phyloP scores from a whole-genome alignment of 2,113 vertebrate genomes.

The Craseonycteris thonglongyai region DNA sequence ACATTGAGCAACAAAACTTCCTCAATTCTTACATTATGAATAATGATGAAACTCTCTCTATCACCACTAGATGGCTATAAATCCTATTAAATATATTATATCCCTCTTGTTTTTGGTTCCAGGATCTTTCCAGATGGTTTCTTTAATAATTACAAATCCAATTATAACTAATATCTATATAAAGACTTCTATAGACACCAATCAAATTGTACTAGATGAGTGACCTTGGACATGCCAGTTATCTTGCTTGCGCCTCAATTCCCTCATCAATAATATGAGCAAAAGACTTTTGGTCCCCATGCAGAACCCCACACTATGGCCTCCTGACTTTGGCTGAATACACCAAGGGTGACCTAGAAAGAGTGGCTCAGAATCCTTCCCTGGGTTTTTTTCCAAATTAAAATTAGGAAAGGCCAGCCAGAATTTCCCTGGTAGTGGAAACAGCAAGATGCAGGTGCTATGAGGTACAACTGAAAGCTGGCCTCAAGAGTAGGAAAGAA shows the following conservation, averaged over 20 bases:
- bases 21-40: not conserved
- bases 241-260: not conserved
- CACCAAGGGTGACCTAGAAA: not conserved
- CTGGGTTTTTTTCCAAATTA: not conserved
- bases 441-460: not conserved
- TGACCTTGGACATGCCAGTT: not conserved
- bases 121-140: not conserved
- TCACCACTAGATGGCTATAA: conserved; percentile 29
- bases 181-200: not conserved
- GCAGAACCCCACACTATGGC: not conserved
- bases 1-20: not conserved
- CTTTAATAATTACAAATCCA: not conserved
- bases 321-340: not conserved
- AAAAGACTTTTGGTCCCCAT: not conserved
- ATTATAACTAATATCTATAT: not conserved
- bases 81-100: not conserved
- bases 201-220: not conserved
- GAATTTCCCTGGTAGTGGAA: not conserved
- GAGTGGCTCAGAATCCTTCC: not conserved
- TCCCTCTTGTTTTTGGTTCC: not conserved
- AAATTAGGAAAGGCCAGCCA: not conserved
- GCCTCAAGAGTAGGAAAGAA: not conserved
- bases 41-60: not conserved
- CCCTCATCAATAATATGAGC: not conserved
- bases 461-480: not conserved